A percentile compares a stretch with the other conserved stretches of the same genome.
These are phyloP conservation scores for Harmothoe impar DNA, from an alignment of 2,888 invertebrate genomes.

Conservation along the genomic window DNA sequence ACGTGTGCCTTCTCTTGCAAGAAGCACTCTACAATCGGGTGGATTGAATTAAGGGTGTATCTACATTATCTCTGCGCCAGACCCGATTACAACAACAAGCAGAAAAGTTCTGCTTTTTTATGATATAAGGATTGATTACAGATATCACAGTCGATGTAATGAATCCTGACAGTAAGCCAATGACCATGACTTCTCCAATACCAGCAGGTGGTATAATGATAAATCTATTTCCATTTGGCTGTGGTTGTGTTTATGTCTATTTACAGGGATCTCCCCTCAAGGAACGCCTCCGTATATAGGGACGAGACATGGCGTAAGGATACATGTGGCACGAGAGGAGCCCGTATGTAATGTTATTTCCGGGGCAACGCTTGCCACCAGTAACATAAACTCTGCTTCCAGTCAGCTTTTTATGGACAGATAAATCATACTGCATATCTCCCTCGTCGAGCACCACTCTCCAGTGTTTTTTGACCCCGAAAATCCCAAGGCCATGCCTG, in stretches of 20 bases:
- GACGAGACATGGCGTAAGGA: background rate
- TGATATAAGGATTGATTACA: too few species aligned
- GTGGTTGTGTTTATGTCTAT: background rate
- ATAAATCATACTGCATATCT: conserved; percentile 3
- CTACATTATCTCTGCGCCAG: too few species aligned
- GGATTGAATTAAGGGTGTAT: too few species aligned
- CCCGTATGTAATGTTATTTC: conserved; percentile 43
- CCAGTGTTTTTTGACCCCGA: conserved; percentile 24
- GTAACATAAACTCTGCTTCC: conserved; percentile 34
- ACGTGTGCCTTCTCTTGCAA: too few species aligned
- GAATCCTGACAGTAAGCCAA: too few species aligned
- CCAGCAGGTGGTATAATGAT: background rate
- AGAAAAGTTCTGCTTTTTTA: too few species aligned
- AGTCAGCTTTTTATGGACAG: background rate
- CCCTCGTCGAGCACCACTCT: background rate
- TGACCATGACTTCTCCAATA: too few species aligned
- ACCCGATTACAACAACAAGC: too few species aligned
- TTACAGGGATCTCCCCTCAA: background rate
- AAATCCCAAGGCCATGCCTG: background rate
- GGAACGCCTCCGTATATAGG: background rate
- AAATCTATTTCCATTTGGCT: background rate
- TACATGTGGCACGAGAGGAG: background rate
- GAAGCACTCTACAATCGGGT: too few species aligned
- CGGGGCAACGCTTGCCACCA: conserved; percentile 26
- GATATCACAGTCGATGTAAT: too few species aligned